Evolutionary conservation across 2,113 vertebrate genomes (phyloP), one percentile per base, ranked within the genome.

Genomic region (Phyllopteryx taeniolatus): DNA sequence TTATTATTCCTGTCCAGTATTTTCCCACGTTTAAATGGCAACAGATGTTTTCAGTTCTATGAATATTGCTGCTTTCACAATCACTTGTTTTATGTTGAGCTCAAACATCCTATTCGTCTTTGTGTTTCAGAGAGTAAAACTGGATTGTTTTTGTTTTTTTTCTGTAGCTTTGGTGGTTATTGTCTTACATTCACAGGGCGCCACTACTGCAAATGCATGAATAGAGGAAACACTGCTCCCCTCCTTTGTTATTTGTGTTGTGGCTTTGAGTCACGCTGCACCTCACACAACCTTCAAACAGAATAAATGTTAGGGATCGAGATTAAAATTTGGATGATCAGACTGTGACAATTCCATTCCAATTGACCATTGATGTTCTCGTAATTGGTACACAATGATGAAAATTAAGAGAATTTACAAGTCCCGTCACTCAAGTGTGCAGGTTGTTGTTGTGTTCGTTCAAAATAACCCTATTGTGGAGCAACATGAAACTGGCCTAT

Each of bases 141-240:
- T 78, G 70, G 68, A 77, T 67, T 64, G 27, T 67, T 57, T 33
- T 27, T 74, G 67, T 80, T 67, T 57, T 33, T 27, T 74, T 67
- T 80, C 68, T 70, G 59, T 54, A 72, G 72, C 73, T 44, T 79
- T 84, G 72, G 61, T 85, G 72, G 75, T 73, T 19, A 33, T 75
- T 70, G 64, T 72, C 63, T 76, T 72, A 61, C 19, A 77, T 63
- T 82, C n/a, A 56, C 54, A 53, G 74, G 73, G 76, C 54, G 9
- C 75, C 75, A 78, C 84, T 78, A 77, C 85, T 77, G 73, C 82
- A 84, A 77, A 85, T 76, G 73, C 83, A 84, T 81, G 73, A 83
- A 82, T 56, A 72, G 72, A 83, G 75, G 73, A 89, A 80, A 84
- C 79, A 76, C 81, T 75, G 75, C 69, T 81, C 20, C 62, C 20